A percentile compares a stretch with the other conserved stretches of the same genome.
Conservation (phyloP, 2,888 invertebrate genomes). For the Catocala nupta region DNA sequence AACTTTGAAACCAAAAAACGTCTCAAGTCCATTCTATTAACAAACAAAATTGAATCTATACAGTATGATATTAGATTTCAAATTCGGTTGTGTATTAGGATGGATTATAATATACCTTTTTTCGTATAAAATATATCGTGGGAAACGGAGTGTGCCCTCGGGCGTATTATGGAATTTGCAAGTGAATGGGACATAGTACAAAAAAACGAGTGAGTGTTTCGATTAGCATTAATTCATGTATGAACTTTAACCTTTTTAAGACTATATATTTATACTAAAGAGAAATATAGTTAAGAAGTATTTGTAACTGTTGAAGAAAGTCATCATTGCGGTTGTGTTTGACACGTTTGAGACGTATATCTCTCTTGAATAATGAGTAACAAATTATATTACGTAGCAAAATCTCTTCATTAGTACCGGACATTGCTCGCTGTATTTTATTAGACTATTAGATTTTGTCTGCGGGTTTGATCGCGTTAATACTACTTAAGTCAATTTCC, state of each 20-base stretch:
- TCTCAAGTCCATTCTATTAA: constrained; percentile 9
- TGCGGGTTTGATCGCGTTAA: no score
- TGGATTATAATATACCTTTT: constrained; percentile 44
- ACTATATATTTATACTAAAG: constrained; percentile 21
- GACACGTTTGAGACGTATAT: no score
- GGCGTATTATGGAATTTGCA: constrained; percentile 85
- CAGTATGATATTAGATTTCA: not conserved
- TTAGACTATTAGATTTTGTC: no score
- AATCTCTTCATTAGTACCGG: not conserved
- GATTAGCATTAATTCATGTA: constrained; percentile 60
- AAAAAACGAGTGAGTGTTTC: constrained; percentile 62
- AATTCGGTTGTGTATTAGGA: not conserved
- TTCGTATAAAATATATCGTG: constrained; percentile 75
- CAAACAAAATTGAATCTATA: constrained; percentile 18
- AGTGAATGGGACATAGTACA: constrained; percentile 68
- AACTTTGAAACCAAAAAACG: constrained; percentile 12
- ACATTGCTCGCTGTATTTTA: no score
- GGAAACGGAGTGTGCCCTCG: constrained; percentile 88
- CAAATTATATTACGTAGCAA: no score
- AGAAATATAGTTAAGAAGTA: constrained; percentile 32
- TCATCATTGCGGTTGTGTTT: not conserved
- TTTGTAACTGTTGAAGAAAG: constrained; percentile 37
- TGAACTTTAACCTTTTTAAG: constrained; percentile 39
- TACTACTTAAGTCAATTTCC: no score
- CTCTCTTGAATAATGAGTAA: no score